phyloP scores from a whole-genome alignment of 2,797 vertebrate species.

The Mormyrops attenuatus region DNA sequence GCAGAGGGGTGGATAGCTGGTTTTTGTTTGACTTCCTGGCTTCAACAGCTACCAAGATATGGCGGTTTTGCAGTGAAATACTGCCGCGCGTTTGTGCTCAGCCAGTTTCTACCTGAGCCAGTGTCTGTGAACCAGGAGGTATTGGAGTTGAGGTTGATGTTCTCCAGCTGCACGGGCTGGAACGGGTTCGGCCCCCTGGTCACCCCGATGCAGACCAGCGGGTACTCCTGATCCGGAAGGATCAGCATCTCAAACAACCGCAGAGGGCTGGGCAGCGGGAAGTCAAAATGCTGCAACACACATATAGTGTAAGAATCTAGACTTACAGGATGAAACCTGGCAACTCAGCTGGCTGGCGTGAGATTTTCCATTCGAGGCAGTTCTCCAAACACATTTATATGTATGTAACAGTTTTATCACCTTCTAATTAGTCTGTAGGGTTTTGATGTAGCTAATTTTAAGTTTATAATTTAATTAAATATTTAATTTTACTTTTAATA shows the following conservation, averaged over 20 bases:
- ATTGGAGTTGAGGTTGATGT: constrained; percentile 83
- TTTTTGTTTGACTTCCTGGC: background rate
- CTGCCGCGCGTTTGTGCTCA: no score
- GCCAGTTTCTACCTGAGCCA: background rate
- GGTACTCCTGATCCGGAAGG: constrained; percentile 71
- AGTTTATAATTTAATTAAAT: background rate
- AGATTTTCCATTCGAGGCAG: background rate
- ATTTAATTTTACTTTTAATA: background rate
- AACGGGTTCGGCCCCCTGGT: constrained; percentile 44
- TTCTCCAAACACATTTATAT: background rate
- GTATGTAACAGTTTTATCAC: background rate
- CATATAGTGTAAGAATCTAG: background rate
- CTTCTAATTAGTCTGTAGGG: background rate
- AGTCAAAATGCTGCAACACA: constrained; percentile 72
- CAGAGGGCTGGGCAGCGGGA: constrained; percentile 75
- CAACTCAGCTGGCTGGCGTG: background rate
- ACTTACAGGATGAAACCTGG: background rate
- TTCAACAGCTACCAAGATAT: background rate
- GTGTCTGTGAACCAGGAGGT: constrained; percentile 77
- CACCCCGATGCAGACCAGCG: constrained; percentile 74
- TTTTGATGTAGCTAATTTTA: background rate
- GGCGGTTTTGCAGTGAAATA: background rate
- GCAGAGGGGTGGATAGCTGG: background rate
- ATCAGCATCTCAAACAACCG: constrained; percentile 76
- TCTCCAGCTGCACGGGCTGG: constrained; percentile 63